Evolutionary conservation across 1,140 invertebrate genomes (phyloP).

Genomic region (Rhyacophila brunnea): DNA sequence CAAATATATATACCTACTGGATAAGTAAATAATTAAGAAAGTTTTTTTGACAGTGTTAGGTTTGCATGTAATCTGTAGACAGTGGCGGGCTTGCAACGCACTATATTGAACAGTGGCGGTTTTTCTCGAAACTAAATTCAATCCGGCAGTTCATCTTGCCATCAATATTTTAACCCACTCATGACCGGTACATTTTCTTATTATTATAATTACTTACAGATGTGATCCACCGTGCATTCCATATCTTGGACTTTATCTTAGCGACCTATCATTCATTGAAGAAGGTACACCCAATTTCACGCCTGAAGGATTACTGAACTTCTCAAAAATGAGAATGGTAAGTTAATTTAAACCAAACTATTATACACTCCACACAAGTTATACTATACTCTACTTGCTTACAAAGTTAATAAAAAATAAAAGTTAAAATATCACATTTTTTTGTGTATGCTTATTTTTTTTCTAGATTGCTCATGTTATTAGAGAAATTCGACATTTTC

Average conservation of each 20-base stretch:
- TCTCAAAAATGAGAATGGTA: slow-evolving; percentile 97
- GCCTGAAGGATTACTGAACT: slow-evolving; percentile 88
- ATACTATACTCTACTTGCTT: neutral
- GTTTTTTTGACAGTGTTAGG: too few species aligned
- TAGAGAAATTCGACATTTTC: slow-evolving; percentile 87
- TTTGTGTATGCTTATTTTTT: slow-evolving; percentile 16
- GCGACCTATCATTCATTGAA: slow-evolving; percentile 92
- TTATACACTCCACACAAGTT: neutral
- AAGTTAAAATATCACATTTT: neutral
- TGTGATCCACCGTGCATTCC: slow-evolving; percentile 94
- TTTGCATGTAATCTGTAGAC: too few species aligned
- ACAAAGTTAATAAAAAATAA: neutral
- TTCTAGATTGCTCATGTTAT: slow-evolving; percentile 91
- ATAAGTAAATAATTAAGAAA: too few species aligned
- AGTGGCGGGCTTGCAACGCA: too few species aligned
- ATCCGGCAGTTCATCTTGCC: too few species aligned
- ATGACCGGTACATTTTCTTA: too few species aligned
- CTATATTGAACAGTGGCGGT: too few species aligned
- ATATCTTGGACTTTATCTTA: slow-evolving; percentile 89
- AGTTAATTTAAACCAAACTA: slow-evolving; percentile 30
- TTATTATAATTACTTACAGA: slow-evolving; percentile 41
- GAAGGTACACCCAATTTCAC: slow-evolving; percentile 92
- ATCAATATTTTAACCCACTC: too few species aligned
- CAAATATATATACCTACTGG: too few species aligned
- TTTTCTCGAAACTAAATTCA: too few species aligned